These are phyloP conservation scores for Ariolimax columbianus DNA, from an alignment of 2,888 invertebrate species.

Conservation along the genomic window DNA sequence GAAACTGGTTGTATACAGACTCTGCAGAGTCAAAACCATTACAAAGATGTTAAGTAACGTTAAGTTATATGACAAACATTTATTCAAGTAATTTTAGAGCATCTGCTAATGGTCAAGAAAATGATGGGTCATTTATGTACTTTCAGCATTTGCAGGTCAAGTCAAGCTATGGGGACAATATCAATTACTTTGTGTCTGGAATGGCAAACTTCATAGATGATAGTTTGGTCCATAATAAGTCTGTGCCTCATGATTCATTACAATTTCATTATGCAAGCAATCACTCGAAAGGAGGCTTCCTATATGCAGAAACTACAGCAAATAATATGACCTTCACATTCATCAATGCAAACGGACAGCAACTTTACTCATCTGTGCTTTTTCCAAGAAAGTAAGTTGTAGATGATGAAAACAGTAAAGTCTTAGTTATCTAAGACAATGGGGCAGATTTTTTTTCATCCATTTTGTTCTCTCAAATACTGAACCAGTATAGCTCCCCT, in stretches of 20 bases:
- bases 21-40: no score
- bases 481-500: no score
- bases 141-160: slow-evolving; percentile 69
- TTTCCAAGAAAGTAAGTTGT: slow-evolving; percentile 61
- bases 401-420: no score
- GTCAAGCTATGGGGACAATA: slow-evolving; percentile 58
- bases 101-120: neutral
- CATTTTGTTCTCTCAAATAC: no score
- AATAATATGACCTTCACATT: slow-evolving; percentile 72
- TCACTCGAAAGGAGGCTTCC: slow-evolving; percentile 76
- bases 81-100: no score
- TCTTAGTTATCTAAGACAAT: no score
- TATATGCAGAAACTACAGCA: slow-evolving; percentile 68
- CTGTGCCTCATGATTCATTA: slow-evolving; percentile 70
- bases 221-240: slow-evolving; percentile 69
- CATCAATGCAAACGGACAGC: slow-evolving; percentile 63
- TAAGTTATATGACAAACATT: no score
- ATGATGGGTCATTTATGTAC: neutral
- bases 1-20: no score
- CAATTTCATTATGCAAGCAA: slow-evolving; percentile 77
- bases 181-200: slow-evolving; percentile 79
- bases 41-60: no score
- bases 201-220: slow-evolving; percentile 78
- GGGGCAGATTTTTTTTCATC: no score
- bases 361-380: slow-evolving; percentile 65